Conservation (phyloP, 2,888 invertebrate genomes). For the Toxonevra muliebris region DNA sequence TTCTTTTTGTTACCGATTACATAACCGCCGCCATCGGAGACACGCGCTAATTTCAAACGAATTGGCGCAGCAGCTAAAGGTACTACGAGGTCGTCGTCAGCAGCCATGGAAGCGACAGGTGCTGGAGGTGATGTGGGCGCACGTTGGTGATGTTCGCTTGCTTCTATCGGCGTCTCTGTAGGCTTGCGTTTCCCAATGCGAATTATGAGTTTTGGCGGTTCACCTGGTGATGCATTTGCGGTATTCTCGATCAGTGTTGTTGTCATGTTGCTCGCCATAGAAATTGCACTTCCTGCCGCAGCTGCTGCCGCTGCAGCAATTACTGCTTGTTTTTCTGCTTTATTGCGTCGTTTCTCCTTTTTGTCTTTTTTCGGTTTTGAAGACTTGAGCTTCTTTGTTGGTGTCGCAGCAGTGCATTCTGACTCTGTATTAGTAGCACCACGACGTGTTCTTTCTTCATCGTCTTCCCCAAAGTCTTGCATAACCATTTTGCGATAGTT, state of each 20-base stretch:
- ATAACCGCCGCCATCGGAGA: conserved; percentile 77
- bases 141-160: conserved; percentile 17
- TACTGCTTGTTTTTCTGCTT: conserved; percentile 58
- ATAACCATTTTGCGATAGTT: conserved; percentile 84
- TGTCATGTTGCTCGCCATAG: conserved; percentile 55
- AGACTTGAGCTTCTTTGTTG: conserved; percentile 54
- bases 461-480: conserved; percentile 82
- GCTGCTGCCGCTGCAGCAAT: conserved; percentile 66
- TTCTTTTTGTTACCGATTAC: conserved; percentile 57
- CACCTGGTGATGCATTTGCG: conserved; percentile 58
- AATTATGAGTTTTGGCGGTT: conserved; percentile 80
- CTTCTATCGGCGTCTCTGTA: conserved; percentile 50
- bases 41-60: conserved; percentile 83
- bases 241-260: conserved; percentile 66
- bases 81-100: conserved; percentile 1
- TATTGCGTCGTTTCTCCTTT: conserved; percentile 66
- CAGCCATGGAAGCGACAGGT: conserved; percentile 26
- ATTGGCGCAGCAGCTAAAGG: conserved; percentile 74
- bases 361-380: conserved; percentile 66
- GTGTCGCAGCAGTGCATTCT: conserved; percentile 30
- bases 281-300: conserved; percentile 34
- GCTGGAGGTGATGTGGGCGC: conserved; percentile 55
- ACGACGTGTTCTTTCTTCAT: conserved; percentile 54
- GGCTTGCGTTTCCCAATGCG: conserved; percentile 68
- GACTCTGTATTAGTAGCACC: conserved; percentile 18